Evolutionary conservation across 2,797 vertebrate genomes (phyloP), one percentile per base, ranked within the genome.

Genomic region (Lacerta bilineata): DNA sequence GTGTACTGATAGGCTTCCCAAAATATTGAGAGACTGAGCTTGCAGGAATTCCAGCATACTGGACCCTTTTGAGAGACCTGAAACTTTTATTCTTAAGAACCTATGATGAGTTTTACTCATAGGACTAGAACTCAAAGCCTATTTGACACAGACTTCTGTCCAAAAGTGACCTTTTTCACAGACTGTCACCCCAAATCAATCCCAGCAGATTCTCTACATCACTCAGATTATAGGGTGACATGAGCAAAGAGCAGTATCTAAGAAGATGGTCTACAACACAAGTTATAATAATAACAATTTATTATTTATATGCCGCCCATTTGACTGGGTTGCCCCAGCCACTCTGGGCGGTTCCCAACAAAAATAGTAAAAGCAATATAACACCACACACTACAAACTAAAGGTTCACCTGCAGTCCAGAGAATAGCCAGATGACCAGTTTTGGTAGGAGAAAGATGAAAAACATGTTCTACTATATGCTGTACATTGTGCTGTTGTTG

Each of bases 381-480:
- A 55, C 50, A 55, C 4, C 50, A 50, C 50, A 50, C 50, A 50
- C 50, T 55, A 55, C 50, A 55, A 3, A 55, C 50, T 55, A 55
- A 15, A 68, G n/a, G 83, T 69, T 15, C 41, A 20, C 6, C 33
- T 27, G 20, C 27, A n/a, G 10, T 83, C 61, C 59, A 83, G 59
- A 59, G 36, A 41, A 27, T 4, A 88, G 18, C n/a, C 64, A 78
- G 33, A 55, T 55, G 41, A 80, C 6, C 43, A 20, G 27, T 29
- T 68, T 9, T 59, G 11, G 59, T 27, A 8, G 10, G 11, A 68
- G 20, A 79, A 68, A 86, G 69, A 68, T 50, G 50, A 82, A 74
- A 33, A 76, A 18, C 23, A 80, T 84, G 3, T 90, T 90, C 84
- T 80, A 20, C 71, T 91, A 84, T 23, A 90, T 93, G 86, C 79